Evolutionary conservation across 2,797 vertebrate species (phyloP).

Genomic region (Caiman crocodilus): DNA sequence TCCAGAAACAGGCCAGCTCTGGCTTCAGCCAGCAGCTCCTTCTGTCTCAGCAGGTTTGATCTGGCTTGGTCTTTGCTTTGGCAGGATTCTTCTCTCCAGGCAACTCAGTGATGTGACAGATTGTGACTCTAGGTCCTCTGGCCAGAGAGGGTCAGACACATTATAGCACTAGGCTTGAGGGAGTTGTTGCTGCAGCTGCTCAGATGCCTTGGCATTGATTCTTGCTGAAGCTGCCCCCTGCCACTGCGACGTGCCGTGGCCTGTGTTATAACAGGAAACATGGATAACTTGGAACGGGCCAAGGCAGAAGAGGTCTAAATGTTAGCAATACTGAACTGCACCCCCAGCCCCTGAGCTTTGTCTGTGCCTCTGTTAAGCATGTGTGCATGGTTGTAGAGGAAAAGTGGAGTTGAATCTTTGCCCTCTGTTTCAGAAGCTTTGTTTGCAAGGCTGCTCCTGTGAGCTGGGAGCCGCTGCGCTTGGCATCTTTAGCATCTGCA

Average conservation of each 20-base stretch:
- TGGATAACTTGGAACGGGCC: rapidly evolving
- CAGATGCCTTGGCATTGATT: background rate
- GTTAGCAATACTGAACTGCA: background rate
- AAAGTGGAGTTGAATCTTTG: background rate
- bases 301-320: rapidly evolving
- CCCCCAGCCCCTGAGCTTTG: background rate
- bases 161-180: rapidly evolving
- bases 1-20: background rate
- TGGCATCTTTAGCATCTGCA: constrained; percentile 17
- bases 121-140: background rate
- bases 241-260: no score
- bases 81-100: background rate
- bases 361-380: background rate
- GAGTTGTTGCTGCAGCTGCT: background rate
- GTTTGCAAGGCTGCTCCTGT: background rate
- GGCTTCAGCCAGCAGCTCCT: background rate
- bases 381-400: background rate
- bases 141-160: background rate
- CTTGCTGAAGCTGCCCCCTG: background rate
- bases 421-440: background rate
- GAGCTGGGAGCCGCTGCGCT: constrained; percentile 23
- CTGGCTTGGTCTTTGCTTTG: background rate
- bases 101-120: background rate
- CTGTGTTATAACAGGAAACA: background rate
- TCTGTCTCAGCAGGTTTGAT: rapidly evolving